These are phyloP conservation scores for Nibea albiflora DNA, from an alignment of 2,113 vertebrate genomes.

Conservation along the genomic window DNA sequence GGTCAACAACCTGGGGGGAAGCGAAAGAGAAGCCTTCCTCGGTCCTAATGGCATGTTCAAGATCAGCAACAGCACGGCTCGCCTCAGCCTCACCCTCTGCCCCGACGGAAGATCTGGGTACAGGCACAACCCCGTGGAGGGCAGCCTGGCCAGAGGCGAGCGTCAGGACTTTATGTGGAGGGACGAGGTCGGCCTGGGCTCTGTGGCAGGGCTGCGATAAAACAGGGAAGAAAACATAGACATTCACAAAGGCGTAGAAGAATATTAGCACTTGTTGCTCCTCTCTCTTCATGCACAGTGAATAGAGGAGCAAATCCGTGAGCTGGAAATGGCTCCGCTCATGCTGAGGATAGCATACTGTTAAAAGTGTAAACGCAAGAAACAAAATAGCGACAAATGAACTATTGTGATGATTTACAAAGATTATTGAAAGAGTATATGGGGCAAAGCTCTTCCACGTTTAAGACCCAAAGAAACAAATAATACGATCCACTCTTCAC, in stretches of 20 bases:
- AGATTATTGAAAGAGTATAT: slow-evolving; percentile 59
- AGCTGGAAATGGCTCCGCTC: slow-evolving; percentile 38
- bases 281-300: slow-evolving; percentile 45
- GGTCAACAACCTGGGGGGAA: slow-evolving; percentile 80
- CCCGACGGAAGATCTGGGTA: slow-evolving; percentile 64
- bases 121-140: slow-evolving; percentile 65
- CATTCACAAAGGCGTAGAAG: slow-evolving; percentile 35
- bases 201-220: slow-evolving; percentile 75
- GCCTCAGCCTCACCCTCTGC: slow-evolving; percentile 77
- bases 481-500: slow-evolving; percentile 48
- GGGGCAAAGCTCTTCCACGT: slow-evolving; percentile 65
- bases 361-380: slow-evolving; percentile 28
- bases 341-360: slow-evolving; percentile 25
- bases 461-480: slow-evolving; percentile 78
- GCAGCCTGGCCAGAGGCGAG: slow-evolving; percentile 59
- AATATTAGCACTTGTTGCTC: slow-evolving; percentile 77
- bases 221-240: neutral
- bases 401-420: slow-evolving; percentile 56
- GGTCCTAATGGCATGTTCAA: slow-evolving; percentile 79
- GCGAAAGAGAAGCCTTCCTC: slow-evolving; percentile 84
- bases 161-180: slow-evolving; percentile 82
- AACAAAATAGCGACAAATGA: slow-evolving; percentile 42
- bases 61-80: slow-evolving; percentile 82
- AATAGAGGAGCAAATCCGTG: slow-evolving; percentile 39
- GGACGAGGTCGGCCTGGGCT: slow-evolving; percentile 66